phyloP scores from a whole-genome alignment of 2,888 invertebrate genomes.

The Mylabris sibirica region DNA sequence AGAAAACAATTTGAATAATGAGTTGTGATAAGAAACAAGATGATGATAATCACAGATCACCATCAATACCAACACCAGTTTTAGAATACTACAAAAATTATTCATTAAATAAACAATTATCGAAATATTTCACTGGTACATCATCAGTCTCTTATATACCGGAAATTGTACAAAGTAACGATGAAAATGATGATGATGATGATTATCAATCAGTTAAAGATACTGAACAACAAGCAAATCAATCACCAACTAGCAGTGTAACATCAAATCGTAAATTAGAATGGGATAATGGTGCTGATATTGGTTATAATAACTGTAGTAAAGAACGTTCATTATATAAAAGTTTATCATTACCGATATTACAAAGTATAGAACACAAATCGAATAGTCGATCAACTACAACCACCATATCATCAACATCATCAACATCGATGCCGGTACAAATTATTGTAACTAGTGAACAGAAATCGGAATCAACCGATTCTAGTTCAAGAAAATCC shows the following conservation, averaged over 20 bases:
- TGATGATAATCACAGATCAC: slow-evolving; percentile 41
- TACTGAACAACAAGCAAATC: slow-evolving; percentile 28
- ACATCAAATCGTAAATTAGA: slow-evolving; percentile 79
- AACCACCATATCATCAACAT: neutral
- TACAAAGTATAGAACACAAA: slow-evolving; percentile 26
- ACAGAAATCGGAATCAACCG: slow-evolving; percentile 1
- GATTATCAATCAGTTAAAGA: slow-evolving; percentile 21
- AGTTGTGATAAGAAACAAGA: slow-evolving; percentile 37
- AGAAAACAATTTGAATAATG: neutral
- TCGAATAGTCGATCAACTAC: slow-evolving; percentile 1
- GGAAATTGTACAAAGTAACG: slow-evolving; percentile 33
- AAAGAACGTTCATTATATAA: slow-evolving; percentile 57
- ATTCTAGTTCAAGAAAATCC: slow-evolving; percentile 29
- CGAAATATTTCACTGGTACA: slow-evolving; percentile 69
- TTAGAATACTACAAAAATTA: slow-evolving; percentile 75
- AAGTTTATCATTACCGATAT: slow-evolving; percentile 55
- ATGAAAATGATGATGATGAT: slow-evolving; percentile 31
- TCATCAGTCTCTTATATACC: slow-evolving; percentile 48
- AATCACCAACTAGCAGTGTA: slow-evolving; percentile 77
- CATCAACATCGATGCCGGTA: neutral
- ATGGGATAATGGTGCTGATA: slow-evolving; percentile 89
- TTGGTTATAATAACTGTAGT: slow-evolving; percentile 69
- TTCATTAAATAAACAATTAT: slow-evolving; percentile 71
- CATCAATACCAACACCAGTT: slow-evolving; percentile 50
- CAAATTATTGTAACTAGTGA: neutral